A percentile compares a stretch with the other conserved stretches of the same genome.
Evolutionary conservation across 2,797 vertebrate species (phyloP).

Genomic region (Florisuga fusca): DNA sequence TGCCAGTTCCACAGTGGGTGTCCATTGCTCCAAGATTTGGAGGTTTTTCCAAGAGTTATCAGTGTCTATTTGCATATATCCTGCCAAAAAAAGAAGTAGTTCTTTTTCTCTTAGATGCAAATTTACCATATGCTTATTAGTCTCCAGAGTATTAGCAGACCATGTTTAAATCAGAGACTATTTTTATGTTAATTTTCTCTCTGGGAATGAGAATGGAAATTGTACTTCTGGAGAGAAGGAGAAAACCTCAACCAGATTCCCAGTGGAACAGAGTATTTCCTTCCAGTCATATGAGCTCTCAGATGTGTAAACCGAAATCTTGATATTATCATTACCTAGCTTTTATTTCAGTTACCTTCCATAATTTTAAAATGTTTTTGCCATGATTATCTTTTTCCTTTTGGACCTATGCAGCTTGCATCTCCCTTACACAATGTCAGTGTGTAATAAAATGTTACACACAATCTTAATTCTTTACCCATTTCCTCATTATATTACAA

Average conservation of each 20-base stretch:
- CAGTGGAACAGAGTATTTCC: not conserved
- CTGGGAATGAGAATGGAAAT: not conserved
- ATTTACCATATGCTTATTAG: not conserved
- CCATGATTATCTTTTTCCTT: not conserved
- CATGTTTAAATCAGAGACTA: not conserved
- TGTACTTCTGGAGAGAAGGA: not conserved
- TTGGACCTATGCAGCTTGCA: not conserved
- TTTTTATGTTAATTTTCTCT: slow-evolving; percentile 30
- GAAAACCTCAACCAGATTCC: not conserved
- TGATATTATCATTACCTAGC: not conserved
- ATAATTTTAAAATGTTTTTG: not conserved
- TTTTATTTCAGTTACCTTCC: not conserved
- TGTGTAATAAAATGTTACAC: not conserved
- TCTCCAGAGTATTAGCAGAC: not conserved
- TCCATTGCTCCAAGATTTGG: not conserved
- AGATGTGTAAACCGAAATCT: not conserved
- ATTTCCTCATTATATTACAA: not conserved
- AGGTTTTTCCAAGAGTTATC: not conserved
- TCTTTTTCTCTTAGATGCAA: not conserved
- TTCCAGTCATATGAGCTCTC: not conserved
- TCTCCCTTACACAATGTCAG: not conserved
- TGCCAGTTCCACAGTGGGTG: not conserved
- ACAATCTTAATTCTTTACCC: not conserved
- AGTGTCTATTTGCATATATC: not conserved
- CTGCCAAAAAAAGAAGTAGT: not conserved